Evolutionary conservation across 2,797 vertebrate genomes (phyloP), one percentile per base, ranked within the genome.

Genomic region (Macropodus opercularis): DNA sequence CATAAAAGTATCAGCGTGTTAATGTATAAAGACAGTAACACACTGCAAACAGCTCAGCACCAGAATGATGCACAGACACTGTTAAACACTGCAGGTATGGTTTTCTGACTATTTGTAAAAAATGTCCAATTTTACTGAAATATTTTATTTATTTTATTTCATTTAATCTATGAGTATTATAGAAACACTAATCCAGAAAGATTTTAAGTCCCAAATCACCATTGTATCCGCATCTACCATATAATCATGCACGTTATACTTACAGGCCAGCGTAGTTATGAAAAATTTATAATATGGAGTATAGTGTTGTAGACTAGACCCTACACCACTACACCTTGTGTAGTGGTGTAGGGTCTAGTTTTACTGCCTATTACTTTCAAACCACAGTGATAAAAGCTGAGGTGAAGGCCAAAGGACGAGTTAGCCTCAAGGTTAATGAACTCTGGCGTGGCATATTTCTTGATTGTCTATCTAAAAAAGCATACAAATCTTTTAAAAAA

Each of bases 341-440:
- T n/a, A n/a, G n/a, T n/a, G n/a, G n/a, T n/a, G 75, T 81, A 1
- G 1, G 34, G 26, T 57, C 51, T 48, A 42, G 47, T 80, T 91
- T 87, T 88, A 89, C 65, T 69, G 78, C 75, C 76, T 50, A 47
- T 84, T 85, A 87, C 80, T 80, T 83, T 84, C 82, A 81, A 84
- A 89, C 86, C 64, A 81, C 72, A 62, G 47, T 7, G 72, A 85
- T 89, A 88, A 87, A 90, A 69, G 46, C 59, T 57, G 68, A 89
- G 89, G 69, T 93, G 89, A 92, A 92, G 90, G 90, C 77, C 85
- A 85, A 13, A 39, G 58, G 27, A 38, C 58, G 27, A 34, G 44
- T 62, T 55, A 35, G 22, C 50, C 67, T 65, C 50, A 19, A 43
- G 85, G 85, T 83, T 77, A 84, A 79, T 81, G 87, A 89, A 79